Base-by-base conservation (phyloP, 2,797 vertebrate species). In the Dryobates pubescens region DNA sequence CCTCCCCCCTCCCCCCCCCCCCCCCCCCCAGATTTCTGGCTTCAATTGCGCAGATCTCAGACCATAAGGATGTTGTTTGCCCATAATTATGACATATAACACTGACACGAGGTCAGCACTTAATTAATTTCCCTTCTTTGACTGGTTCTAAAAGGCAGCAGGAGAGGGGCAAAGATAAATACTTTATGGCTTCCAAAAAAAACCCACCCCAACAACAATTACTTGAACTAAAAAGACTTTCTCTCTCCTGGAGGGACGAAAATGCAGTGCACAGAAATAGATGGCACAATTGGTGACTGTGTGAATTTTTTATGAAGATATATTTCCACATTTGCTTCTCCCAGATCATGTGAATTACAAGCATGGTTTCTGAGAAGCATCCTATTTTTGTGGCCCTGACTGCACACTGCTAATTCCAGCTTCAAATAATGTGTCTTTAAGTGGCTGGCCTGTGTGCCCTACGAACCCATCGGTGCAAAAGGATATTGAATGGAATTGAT, bases 91-190 rank as follows among this genome's bases (percentile, higher is more conserved):
- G 92, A 96, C 82, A 92, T 75, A 89, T 70, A 49, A 83, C 78
- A 74, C 61, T 94, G 94, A 91, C 93, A 89, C 67, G 76, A 92
- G 95, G 94, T 96, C 94, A 96, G 70, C 88, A 88, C 61, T 96
- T 94, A 96, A 96, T 96, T 96, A 97, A 94, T 95, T 96, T 88
- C 89, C 73, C 67, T 94, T 96, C 80, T 94, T 95, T 95, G 63
- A 95, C 54, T 92, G 87, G 87, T 91, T 93, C 62, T 90, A 92
- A 86, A 93, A 87, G 94, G 86, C 95, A 96, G 63, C 90, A 90
- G 93, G 65, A 93, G 58, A 62, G 26, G 78, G 75, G 62, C 73
- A 68, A 96, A 95, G 91, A 93, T 94, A 67, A 94, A 95, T 94
- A 82, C 64, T 85, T 96, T 27, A 59, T 82, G 80, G 65, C 84